A percentile compares a stretch with the other conserved stretches of the same genome.
Evolutionary conservation across 2,113 vertebrate species (phyloP).

Genomic region (Athene noctua): DNA sequence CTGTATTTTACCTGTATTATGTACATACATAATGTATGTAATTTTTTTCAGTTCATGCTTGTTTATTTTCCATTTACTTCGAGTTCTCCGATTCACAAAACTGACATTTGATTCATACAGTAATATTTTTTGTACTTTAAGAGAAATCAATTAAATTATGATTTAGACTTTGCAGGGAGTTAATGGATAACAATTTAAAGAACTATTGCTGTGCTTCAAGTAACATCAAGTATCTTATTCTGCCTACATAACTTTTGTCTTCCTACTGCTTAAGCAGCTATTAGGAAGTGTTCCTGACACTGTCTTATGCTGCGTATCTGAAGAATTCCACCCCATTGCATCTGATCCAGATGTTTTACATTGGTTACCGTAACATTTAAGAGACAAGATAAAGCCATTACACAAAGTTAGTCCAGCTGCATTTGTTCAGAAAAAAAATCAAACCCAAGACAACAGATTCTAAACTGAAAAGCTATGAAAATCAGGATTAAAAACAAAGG

Average conservation of each 20-base stretch:
- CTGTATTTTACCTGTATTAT: neutral
- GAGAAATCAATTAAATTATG: constrained; percentile 21
- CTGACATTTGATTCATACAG: neutral
- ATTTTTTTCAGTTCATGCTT: neutral
- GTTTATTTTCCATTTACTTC: neutral
- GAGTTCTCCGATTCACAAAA: neutral
- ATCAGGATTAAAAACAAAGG: neutral
- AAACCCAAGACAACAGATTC: neutral
- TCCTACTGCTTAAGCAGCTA: neutral
- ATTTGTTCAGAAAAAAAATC: neutral
- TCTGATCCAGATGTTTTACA: neutral
- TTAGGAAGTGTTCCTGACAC: neutral
- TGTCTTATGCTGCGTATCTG: neutral
- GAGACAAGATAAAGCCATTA: neutral
- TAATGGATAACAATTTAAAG: constrained; percentile 49
- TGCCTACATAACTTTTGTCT: neutral
- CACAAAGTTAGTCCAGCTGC: neutral
- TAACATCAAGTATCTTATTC: neutral
- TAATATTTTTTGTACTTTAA: constrained; percentile 3
- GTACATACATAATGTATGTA: neutral
- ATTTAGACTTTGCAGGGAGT: constrained; percentile 25
- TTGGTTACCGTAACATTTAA: neutral
- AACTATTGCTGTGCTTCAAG: neutral
- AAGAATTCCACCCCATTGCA: neutral
- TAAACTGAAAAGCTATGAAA: neutral